Evolutionary conservation across 2,113 vertebrate species (phyloP).

Genomic region (Notiomystis cincta): DNA sequence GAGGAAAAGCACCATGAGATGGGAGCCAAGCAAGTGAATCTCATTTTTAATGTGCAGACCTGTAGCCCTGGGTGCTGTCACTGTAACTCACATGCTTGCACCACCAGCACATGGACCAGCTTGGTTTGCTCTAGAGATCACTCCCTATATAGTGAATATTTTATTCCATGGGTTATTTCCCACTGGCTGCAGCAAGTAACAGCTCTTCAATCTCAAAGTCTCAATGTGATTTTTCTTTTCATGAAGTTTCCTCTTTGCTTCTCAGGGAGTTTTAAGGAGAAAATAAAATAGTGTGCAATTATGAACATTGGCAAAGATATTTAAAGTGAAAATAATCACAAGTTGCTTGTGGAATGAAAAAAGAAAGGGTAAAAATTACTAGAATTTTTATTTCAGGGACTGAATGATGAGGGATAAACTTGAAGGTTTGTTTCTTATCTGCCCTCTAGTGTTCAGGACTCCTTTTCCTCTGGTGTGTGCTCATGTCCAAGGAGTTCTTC

Average conservation of each 20-base stretch:
- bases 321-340: neutral
- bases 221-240: neutral
- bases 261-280: neutral
- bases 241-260: neutral
- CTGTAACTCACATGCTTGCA: neutral
- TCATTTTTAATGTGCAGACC: neutral
- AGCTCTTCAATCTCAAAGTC: neutral
- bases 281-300: neutral
- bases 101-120: rapidly evolving
- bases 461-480: neutral
- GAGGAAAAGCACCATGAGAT: neutral
- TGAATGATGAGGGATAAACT: neutral
- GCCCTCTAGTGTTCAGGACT: constrained; percentile 11
- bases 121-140: neutral
- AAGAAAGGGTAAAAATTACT: neutral
- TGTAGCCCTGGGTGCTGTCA: neutral
- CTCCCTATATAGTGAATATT: neutral
- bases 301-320: neutral
- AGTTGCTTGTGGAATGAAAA: neutral
- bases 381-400: neutral
- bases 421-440: constrained; percentile 19
- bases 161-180: neutral
- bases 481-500: neutral
- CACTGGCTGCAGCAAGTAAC: neutral
- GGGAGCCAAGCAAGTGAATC: neutral